Conservation (phyloP, 2,113 vertebrate species). For the Barbus barbus region DNA sequence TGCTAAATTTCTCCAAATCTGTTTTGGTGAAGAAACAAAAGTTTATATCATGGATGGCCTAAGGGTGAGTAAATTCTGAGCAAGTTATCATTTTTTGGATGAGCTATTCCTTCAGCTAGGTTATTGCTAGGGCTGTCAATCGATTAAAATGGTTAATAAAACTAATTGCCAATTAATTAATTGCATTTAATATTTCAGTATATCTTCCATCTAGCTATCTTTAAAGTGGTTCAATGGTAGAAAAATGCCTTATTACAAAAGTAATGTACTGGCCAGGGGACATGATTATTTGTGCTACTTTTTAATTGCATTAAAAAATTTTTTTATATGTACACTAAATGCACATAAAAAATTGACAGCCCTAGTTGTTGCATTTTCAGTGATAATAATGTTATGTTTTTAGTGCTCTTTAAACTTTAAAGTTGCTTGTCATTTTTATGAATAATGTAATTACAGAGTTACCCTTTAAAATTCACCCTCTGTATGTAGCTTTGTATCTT, state of each 20-base stretch:
- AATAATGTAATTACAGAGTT: not conserved
- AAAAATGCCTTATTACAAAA: not conserved
- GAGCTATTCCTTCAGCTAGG: not conserved
- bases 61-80: no score
- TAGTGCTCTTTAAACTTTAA: not conserved
- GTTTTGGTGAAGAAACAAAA: not conserved
- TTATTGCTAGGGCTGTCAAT: not conserved
- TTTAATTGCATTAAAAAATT: not conserved
- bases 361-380: not conserved
- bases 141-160: not conserved
- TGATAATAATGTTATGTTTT: not conserved
- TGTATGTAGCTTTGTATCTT: conserved; percentile 1
- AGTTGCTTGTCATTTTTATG: conserved; percentile 25
- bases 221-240: not conserved
- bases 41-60: no score
- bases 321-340: not conserved
- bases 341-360: not conserved
- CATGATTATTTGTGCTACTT: not conserved
- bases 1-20: no score
- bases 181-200: not conserved
- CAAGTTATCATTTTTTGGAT: no score
- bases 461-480: conserved; percentile 1
- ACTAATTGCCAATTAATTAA: not conserved
- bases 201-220: not conserved
- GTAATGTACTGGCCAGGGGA: not conserved